Evolutionary conservation across 1,140 invertebrate genomes (phyloP).

Genomic region (Drosophila bifasciata): DNA sequence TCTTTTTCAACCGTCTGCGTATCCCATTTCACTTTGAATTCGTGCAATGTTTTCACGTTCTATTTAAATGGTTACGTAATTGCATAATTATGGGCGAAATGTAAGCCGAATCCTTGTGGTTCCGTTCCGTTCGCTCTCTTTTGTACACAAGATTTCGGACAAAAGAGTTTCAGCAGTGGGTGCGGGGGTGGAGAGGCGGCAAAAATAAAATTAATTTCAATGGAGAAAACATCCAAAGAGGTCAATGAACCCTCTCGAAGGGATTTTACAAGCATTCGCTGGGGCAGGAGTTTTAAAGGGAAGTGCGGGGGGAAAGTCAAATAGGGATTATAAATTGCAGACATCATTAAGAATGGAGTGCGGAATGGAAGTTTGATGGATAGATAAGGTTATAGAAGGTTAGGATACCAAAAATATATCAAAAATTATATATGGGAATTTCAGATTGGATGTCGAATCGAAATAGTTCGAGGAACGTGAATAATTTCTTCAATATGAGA

Average conservation of each 20-base stretch:
- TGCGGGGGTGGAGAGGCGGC: constrained; percentile 1
- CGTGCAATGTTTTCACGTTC: constrained; percentile 74
- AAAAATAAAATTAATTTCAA: constrained; percentile 19
- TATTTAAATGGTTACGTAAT: constrained; percentile 82
- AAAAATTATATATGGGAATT: no score
- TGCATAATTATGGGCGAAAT: constrained; percentile 76
- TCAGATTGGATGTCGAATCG: no score
- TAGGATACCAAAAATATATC: no score
- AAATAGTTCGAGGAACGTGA: no score
- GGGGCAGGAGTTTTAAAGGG: constrained; percentile 7
- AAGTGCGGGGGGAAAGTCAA: not conserved
- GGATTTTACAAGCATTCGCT: not conserved
- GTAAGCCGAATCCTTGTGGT: constrained; percentile 57
- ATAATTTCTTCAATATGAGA: not conserved
- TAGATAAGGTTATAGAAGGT: no score
- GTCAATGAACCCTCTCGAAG: constrained; percentile 36
- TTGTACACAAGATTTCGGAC: constrained; percentile 26
- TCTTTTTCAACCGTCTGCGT: constrained; percentile 34
- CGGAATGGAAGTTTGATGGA: no score
- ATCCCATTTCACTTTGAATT: constrained; percentile 69
- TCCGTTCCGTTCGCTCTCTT: constrained; percentile 15
- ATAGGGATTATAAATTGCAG: constrained; percentile 34
- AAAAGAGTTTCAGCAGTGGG: constrained; percentile 41
- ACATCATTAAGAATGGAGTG: constrained; percentile 28
- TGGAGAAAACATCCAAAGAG: constrained; percentile 1